Percentiles rank a stretch among this genome's conserved stretches.
phyloP scores from a whole-genome alignment of 2,797 vertebrate species.

The Garrulus glandarius region DNA sequence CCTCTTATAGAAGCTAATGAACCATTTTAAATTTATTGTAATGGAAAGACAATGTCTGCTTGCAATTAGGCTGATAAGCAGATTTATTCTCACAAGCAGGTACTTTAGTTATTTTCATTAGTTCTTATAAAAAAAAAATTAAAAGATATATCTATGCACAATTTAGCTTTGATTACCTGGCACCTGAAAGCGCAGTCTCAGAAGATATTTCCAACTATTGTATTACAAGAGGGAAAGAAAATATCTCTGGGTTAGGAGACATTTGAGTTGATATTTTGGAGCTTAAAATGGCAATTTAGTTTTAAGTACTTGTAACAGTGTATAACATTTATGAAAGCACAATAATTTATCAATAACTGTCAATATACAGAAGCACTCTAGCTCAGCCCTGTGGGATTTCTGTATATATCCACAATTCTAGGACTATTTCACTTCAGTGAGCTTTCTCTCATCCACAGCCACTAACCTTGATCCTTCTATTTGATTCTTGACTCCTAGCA shows the following conservation, averaged over 20 bases:
- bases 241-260: neutral
- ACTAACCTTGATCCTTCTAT: neutral
- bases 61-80: conserved; percentile 69
- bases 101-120: conserved; percentile 70
- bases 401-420: neutral
- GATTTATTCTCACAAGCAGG: conserved; percentile 51
- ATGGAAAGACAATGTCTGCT: conserved; percentile 51
- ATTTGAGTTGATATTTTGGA: neutral
- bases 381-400: neutral
- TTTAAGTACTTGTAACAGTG: neutral
- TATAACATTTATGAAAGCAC: neutral
- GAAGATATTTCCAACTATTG: conserved; percentile 41
- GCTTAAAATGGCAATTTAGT: neutral
- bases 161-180: conserved; percentile 64
- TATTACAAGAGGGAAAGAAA: conserved; percentile 36
- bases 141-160: neutral
- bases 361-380: neutral
- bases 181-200: conserved; percentile 58
- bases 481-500: neutral
- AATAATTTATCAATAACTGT: neutral
- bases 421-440: neutral
- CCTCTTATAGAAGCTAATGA: conserved; percentile 62
- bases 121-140: neutral
- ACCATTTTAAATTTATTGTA: conserved; percentile 62
- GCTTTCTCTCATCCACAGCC: neutral